phyloP scores from a whole-genome alignment of 2,888 invertebrate species.

The Arrhopalites spinosus region DNA sequence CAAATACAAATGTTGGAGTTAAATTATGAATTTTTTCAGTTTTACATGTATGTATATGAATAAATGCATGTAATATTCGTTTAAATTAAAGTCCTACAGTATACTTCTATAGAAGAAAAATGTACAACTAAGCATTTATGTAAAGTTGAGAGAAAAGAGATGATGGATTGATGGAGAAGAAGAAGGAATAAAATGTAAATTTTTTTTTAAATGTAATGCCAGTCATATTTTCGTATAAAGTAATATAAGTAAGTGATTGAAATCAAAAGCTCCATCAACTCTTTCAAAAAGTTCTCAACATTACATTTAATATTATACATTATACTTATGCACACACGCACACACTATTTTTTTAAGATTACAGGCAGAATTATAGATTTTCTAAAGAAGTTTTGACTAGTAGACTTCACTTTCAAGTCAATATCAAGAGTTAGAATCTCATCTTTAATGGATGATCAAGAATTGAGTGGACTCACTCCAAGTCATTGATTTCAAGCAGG shows the following conservation, averaged over 20 bases:
- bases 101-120: too few relatives aligned
- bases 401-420: neutral
- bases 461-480: too few relatives aligned
- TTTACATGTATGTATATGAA: too few relatives aligned
- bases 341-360: too few relatives aligned
- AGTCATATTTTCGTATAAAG: neutral
- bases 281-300: neutral
- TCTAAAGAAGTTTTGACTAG: constrained; percentile 16
- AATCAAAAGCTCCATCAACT: neutral
- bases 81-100: too few relatives aligned
- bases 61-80: too few relatives aligned
- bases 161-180: neutral
- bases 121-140: too few relatives aligned
- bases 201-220: neutral
- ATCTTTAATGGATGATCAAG: too few relatives aligned
- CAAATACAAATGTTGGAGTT: neutral
- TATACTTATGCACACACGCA: neutral
- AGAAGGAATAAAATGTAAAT: neutral
- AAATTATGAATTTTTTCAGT: neutral
- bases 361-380: neutral
- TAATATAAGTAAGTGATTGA: neutral
- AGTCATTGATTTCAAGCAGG: too few relatives aligned
- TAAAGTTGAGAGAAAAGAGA: neutral
- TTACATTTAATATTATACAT: neutral
- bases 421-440: neutral